These are phyloP conservation scores for Chauna torquata DNA, from an alignment of 2,113 vertebrate genomes.

Conservation along the genomic window DNA sequence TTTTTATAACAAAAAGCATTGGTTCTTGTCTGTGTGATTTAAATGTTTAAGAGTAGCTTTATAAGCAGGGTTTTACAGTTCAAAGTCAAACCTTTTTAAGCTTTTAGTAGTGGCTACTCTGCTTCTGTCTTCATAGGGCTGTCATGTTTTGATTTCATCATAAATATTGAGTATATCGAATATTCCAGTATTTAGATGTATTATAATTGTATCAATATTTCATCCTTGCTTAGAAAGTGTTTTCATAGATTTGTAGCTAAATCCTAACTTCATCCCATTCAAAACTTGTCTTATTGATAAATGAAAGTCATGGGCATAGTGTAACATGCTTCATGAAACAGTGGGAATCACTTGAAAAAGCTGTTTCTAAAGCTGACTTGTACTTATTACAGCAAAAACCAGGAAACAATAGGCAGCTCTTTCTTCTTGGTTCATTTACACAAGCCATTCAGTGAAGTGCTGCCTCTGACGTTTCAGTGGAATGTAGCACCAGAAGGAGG, in stretches of 20 bases:
- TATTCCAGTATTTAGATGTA: background rate
- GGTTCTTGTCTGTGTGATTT: background rate
- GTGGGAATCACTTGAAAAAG: background rate
- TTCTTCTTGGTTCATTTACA: background rate
- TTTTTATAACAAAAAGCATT: background rate
- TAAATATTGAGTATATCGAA: background rate
- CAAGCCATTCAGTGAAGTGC: background rate
- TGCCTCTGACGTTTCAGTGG: slow-evolving; percentile 3
- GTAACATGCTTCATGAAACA: background rate
- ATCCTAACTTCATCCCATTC: background rate
- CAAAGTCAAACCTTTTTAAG: background rate
- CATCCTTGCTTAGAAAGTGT: background rate
- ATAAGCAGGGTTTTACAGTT: background rate
- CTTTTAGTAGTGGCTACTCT: background rate
- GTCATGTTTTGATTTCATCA: background rate
- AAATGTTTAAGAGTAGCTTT: background rate
- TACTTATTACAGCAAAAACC: background rate
- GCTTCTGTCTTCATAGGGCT: background rate
- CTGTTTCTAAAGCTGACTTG: background rate
- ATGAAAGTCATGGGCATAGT: background rate
- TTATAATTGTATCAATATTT: background rate
- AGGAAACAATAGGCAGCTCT: background rate
- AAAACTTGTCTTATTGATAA: background rate
- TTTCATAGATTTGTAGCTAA: background rate
- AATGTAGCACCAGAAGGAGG: background rate